phyloP scores from a whole-genome alignment of 2,888 invertebrate genomes.

The Amphipyra tragopoginis region DNA sequence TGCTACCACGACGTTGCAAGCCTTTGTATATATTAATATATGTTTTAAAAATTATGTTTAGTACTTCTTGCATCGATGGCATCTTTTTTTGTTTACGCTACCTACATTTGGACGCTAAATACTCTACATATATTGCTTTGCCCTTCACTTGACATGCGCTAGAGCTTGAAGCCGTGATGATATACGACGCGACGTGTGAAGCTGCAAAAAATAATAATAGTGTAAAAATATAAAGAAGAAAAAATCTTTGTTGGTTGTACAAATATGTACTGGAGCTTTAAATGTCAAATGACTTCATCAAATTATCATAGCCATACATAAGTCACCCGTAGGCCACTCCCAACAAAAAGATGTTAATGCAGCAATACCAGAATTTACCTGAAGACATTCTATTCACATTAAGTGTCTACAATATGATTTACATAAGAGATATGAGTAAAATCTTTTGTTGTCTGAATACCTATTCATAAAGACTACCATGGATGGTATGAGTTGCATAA shows the following conservation, averaged over 20 bases:
- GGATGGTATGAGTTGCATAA: constrained; percentile 72
- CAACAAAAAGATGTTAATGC: constrained; percentile 73
- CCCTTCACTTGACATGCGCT: constrained; percentile 4
- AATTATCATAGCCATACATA: constrained; percentile 76
- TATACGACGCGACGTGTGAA: constrained; percentile 11
- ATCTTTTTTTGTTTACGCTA: constrained; percentile 5
- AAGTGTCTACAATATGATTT: constrained; percentile 74
- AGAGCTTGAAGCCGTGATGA: constrained; percentile 13
- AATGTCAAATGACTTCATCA: constrained; percentile 79
- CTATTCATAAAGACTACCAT: constrained; percentile 75
- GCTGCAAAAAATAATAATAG: constrained; percentile 27
- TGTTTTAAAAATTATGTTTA: background rate
- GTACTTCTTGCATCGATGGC: background rate
- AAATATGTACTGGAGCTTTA: constrained; percentile 58
- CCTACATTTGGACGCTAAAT: constrained; percentile 18
- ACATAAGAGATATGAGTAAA: constrained; percentile 80
- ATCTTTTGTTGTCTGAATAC: constrained; percentile 83
- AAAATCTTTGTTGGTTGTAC: constrained; percentile 39
- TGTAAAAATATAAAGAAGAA: constrained; percentile 16
- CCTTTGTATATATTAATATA: background rate
- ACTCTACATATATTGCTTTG: constrained; percentile 7
- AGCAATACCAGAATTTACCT: constrained; percentile 70
- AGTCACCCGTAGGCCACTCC: constrained; percentile 72
- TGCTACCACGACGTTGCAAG: background rate
- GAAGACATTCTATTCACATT: constrained; percentile 74